Conservation (phyloP, 2,888 invertebrate genomes). For the Lithophane leautieri region DNA sequence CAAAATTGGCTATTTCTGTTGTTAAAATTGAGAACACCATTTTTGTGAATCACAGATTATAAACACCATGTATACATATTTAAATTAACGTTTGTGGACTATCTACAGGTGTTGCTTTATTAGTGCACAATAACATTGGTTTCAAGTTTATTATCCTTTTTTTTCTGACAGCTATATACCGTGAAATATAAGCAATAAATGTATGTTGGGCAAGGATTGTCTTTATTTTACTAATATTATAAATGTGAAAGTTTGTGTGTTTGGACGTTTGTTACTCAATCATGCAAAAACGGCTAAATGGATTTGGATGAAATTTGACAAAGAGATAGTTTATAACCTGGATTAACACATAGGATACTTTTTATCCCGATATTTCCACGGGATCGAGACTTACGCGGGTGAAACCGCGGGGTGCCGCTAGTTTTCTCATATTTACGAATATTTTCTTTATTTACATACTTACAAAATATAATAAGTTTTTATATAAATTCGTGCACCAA, state of each 20-base stretch:
- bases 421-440: background rate
- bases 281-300: too few species aligned
- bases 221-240: too few species aligned
- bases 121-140: conserved; percentile 14
- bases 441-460: too few species aligned
- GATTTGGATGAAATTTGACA: too few species aligned
- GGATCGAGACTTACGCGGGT: too few species aligned
- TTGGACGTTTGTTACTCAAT: too few species aligned
- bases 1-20: conserved; percentile 21
- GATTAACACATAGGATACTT: too few species aligned
- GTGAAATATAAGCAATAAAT: conserved; percentile 3
- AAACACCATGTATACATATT: conserved; percentile 42
- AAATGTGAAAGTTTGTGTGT: too few species aligned
- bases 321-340: too few species aligned
- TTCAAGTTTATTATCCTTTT: background rate
- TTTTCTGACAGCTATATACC: background rate
- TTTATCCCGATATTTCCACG: too few species aligned
- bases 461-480: background rate
- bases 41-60: conserved; percentile 49
- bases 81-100: conserved; percentile 34
- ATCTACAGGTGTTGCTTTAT: conserved; percentile 38
- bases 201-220: too few species aligned
- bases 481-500: conserved; percentile 31
- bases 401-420: too few species aligned
- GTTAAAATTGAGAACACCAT: conserved; percentile 9